Conservation (phyloP, 1,140 invertebrate species). For the Monochamus saltuarius region DNA sequence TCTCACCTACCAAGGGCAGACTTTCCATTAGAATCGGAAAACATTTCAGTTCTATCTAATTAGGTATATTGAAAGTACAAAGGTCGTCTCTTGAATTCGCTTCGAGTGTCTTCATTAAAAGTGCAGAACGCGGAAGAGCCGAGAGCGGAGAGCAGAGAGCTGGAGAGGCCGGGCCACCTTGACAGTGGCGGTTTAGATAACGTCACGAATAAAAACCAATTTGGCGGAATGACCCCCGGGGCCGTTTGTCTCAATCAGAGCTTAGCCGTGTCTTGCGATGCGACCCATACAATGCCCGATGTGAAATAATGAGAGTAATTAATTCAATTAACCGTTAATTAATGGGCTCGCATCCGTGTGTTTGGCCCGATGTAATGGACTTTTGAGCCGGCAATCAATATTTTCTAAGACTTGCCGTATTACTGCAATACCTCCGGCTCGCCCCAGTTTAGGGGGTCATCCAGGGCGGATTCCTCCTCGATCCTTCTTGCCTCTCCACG, state of each 20-base stretch:
- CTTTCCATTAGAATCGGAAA: too few species aligned
- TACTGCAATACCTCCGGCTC: too few species aligned
- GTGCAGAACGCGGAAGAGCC: too few species aligned
- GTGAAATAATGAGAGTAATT: conserved; percentile 55
- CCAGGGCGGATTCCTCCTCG: background rate
- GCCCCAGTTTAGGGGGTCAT: too few species aligned
- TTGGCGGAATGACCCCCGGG: conserved; percentile 44
- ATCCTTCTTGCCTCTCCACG: background rate
- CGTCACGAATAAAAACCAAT: conserved; percentile 47
- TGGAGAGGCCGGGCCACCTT: conserved; percentile 34
- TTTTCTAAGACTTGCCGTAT: conserved; percentile 31
- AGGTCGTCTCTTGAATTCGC: too few species aligned
- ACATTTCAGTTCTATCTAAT: too few species aligned
- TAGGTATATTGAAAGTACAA: too few species aligned
- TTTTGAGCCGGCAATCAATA: conserved; percentile 54
- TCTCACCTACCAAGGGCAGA: too few species aligned
- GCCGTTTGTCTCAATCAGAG: conserved; percentile 48
- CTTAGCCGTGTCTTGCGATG: conserved; percentile 39
- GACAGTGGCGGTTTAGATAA: conserved; percentile 39
- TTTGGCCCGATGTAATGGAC: conserved; percentile 51
- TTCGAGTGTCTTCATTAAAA: too few species aligned
- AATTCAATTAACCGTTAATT: conserved; percentile 58
- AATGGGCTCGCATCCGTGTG: conserved; percentile 52
- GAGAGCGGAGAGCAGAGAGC: background rate
- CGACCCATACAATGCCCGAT: conserved; percentile 45